These are phyloP conservation scores for Eurystomus glaucurus DNA, from an alignment of 2,797 vertebrate genomes.

Conservation along the genomic window DNA sequence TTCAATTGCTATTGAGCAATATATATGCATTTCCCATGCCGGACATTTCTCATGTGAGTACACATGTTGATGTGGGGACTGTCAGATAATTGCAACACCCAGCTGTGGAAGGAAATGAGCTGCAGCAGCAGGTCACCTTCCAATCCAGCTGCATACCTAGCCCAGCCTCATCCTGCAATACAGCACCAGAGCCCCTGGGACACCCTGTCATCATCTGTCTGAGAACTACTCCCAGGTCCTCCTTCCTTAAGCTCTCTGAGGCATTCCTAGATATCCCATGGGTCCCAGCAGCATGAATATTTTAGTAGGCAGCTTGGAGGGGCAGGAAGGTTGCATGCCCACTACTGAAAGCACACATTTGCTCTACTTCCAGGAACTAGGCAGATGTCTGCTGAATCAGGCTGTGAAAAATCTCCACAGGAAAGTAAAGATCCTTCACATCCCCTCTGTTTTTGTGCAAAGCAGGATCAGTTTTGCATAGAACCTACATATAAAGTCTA, in stretches of 20 bases:
- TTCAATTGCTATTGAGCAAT: background rate
- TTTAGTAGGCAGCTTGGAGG: background rate
- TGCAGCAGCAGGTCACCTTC: background rate
- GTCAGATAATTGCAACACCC: background rate
- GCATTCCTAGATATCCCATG: background rate
- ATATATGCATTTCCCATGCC: background rate
- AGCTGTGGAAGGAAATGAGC: constrained; percentile 26
- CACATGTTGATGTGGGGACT: background rate
- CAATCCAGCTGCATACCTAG: background rate
- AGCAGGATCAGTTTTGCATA: background rate
- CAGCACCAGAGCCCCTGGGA: background rate
- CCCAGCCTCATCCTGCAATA: background rate
- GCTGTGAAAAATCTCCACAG: background rate
- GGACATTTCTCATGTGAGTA: background rate
- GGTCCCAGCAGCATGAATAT: background rate
- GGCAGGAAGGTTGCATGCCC: background rate
- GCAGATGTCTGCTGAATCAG: background rate
- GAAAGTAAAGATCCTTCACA: background rate
- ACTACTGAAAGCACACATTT: background rate
- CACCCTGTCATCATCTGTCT: background rate
- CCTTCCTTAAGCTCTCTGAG: background rate
- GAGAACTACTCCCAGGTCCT: background rate
- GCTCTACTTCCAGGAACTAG: background rate
- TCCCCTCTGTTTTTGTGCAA: background rate
- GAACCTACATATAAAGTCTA: background rate